Evolutionary conservation across 1,140 invertebrate genomes (phyloP), one percentile per base, ranked within the genome.

Genomic region (Bombus confusus): DNA sequence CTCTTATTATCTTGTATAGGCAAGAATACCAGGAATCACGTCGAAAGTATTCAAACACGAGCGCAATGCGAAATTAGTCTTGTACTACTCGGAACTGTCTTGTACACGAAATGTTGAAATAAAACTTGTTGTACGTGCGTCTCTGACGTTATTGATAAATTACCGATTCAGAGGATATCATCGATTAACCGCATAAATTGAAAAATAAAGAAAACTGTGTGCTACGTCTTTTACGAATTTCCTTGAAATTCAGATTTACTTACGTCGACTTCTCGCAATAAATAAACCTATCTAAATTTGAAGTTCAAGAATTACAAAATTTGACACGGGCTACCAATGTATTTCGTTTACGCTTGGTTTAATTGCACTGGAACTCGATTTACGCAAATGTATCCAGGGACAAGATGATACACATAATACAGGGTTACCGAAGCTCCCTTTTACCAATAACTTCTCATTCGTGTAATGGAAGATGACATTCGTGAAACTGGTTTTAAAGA

Each of bases 401-500:
- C 5, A 59, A 37, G 8, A n/a, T 34, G 34, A 9, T 71, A 28
- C 25, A 12, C 4, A 43, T 72, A n/a, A 59, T 59, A 76, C 28
- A 59, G 18, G 25, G 74, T 76, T 34, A 37, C 34, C 15, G 12
- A 39, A 59, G 57, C 74, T 59, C 25, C 34, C 74, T 57, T 25
- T 76, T 76, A 76, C 57, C 25, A 76, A 76, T 76, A 59, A 59
- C 25, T 59, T 52, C 74, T 76, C 34, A 76, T 76, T 76, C 52
- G 3, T 37, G 1, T 59, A 76, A 59, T 39, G 28, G 1, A n/a
- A 59, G 34, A 52, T 76, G 74, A 59, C 74, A 39, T 43, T 37
- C 8, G 12, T 18, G 12, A 76, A 34, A 59, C 12, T 52, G 74
- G 34, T 59, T 76, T 59, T 59, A 57, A 76, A n/a, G 25, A 57